Evolutionary conservation across 2,797 vertebrate species (phyloP).

Genomic region (Melopsittacus undulatus): DNA sequence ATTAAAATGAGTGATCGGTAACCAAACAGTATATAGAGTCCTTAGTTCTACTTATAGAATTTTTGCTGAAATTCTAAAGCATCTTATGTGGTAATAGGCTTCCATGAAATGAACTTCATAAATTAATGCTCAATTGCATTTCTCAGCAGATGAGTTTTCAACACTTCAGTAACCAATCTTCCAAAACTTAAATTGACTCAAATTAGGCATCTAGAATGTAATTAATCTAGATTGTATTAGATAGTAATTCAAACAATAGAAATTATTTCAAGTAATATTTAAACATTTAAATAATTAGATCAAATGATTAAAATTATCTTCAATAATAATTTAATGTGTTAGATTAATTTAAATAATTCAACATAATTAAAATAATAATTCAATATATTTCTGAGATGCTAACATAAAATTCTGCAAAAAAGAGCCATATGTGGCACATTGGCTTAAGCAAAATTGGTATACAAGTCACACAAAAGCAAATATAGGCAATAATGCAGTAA

Average conservation of each 20-base stretch:
- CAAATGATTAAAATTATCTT: neutral
- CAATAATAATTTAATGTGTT: too few species aligned
- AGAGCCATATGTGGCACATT: neutral
- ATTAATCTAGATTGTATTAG: neutral
- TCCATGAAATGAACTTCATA: neutral
- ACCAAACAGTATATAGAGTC: neutral
- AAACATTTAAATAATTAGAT: neutral
- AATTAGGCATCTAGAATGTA: neutral
- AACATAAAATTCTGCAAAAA: neutral
- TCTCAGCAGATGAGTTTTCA: neutral
- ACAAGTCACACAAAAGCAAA: neutral
- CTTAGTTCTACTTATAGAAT: neutral
- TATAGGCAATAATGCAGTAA: neutral
- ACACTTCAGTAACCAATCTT: neutral
- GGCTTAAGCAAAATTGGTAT: neutral
- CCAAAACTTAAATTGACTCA: neutral
- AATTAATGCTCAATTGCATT: neutral
- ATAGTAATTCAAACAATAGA: neutral
- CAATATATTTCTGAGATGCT: neutral
- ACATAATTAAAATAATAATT: neutral
- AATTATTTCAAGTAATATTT: neutral
- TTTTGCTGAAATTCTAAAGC: neutral
- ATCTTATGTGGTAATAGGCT: neutral
- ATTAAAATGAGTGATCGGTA: neutral
- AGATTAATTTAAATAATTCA: neutral